Evolutionary conservation across 2,113 vertebrate species (phyloP), one percentile per base, ranked within the genome.

Genomic region (Parus major): DNA sequence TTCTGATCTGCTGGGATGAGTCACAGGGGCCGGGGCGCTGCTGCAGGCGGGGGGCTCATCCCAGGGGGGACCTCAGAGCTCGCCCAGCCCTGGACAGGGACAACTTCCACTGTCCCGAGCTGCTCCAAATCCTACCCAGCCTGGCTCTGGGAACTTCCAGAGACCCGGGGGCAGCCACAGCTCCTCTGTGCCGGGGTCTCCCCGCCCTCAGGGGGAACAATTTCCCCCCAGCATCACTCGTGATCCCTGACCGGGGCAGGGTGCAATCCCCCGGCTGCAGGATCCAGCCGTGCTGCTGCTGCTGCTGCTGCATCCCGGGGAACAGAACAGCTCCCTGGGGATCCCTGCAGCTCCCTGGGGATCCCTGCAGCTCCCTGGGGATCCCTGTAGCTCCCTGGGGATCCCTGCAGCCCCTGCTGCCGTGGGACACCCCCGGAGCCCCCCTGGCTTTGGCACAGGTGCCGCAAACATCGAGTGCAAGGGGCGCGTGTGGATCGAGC

Each of bases 401-500:
- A 39, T 39, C 36, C 39, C 39, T 39, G 39, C 39, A 39, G 39
- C 39, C 39, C 11, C 39, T 39, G 39, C 39, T 39, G 39, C 39
- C 4, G 39, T 39, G 39, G 39, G 39, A 39, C 39, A 39, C 39
- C 39, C 18, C n/a, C 3, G 1, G n/a, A 53, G 42, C 50, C 18
- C 5, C 0, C 35, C 35, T 52, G 59, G 22, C 25, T 59, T 2
- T 9, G 88, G 50, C 5, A 0, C 94, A 98, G 98, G 96, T 39
- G 52, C 92, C 2, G 87, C 91, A 6, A 81, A 7, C 65, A 25
- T 97, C 66, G 39, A 8, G 9, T 98, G 98, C 82, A 91, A 56
- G 2, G 98, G 98, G 6, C 46, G 23, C 12, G 86, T 98, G 8
- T 96, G 97, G 97, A 82, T 97, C 13, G 97, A 98, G 50, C 98